These are phyloP conservation scores for Mnemiopsis leidyi DNA, from an alignment of 37 sponge, comb jelly and placozoan species.

Conservation along the genomic window DNA sequence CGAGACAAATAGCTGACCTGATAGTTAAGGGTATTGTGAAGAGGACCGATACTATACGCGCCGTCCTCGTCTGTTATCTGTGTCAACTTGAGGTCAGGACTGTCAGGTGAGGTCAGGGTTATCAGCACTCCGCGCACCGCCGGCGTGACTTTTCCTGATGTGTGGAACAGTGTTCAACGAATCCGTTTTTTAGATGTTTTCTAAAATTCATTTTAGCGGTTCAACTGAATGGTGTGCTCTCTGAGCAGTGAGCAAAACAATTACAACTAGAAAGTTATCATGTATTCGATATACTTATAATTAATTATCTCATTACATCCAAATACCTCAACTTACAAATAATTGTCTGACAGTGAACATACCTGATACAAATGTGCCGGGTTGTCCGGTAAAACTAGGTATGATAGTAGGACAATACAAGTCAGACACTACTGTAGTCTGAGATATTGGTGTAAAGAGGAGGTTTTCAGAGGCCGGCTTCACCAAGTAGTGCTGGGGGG, in stretches of 20 bases:
- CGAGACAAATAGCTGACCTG: not conserved
- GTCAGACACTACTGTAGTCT: not conserved
- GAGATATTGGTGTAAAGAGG: conserved; percentile 22
- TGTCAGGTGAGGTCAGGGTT: conserved; percentile 50
- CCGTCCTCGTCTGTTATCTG: conserved; percentile 61
- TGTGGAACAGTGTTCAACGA: no score
- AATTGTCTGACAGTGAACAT: no score
- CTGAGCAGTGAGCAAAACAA: no score
- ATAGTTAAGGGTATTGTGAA: conserved; percentile 5
- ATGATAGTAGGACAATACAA: not conserved
- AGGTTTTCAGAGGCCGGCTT: conserved; percentile 41
- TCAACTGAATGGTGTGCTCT: no score
- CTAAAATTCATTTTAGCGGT: no score
- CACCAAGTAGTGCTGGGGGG: conserved; percentile 43
- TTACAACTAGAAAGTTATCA: no score
- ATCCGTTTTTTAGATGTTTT: no score
- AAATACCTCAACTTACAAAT: no score
- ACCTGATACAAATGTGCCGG: conserved; percentile 62
- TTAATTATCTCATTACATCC: no score
- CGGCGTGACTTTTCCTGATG: not conserved
- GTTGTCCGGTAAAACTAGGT: not conserved
- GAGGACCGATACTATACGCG: conserved; percentile 47
- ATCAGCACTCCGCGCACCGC: conserved; percentile 6
- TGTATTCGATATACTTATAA: no score
- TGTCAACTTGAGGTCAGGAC: conserved; percentile 23